These are phyloP conservation scores for Candidula unifasciata DNA, from an alignment of 2,888 invertebrate genomes.

Conservation along the genomic window DNA sequence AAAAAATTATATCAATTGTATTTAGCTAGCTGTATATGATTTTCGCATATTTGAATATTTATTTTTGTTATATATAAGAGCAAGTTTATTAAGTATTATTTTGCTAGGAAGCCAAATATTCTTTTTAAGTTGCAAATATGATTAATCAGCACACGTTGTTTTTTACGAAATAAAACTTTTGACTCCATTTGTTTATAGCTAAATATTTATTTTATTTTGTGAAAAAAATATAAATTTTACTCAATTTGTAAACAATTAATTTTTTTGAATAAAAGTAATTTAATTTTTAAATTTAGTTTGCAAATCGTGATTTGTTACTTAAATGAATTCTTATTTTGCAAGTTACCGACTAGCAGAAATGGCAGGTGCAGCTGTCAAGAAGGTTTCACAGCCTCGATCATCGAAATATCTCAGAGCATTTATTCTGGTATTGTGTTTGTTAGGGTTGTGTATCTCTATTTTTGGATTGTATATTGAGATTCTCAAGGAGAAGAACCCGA, in stretches of 20 bases:
- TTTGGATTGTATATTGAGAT: slow-evolving; percentile 89
- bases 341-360: not conserved
- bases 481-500: slow-evolving; percentile 83
- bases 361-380: slow-evolving; percentile 3
- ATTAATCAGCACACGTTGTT: not conserved
- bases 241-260: too few relatives aligned
- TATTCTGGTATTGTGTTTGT: slow-evolving; percentile 60
- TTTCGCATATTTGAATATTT: not conserved
- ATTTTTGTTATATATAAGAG: too few relatives aligned
- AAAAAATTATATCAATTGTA: not conserved
- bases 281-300: too few relatives aligned
- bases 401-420: slow-evolving; percentile 36
- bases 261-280: too few relatives aligned
- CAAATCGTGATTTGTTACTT: not conserved
- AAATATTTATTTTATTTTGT: too few relatives aligned
- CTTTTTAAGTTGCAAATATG: not conserved
- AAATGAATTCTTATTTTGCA: not conserved
- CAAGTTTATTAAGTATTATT: too few relatives aligned
- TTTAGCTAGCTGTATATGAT: too few relatives aligned
- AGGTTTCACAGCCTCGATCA: not conserved
- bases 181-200: too few relatives aligned
- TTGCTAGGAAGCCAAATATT: too few relatives aligned
- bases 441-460: slow-evolving; percentile 79
- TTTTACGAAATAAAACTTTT: not conserved
- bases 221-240: not conserved